A percentile compares a stretch with the other conserved stretches of the same genome.
phyloP scores from a whole-genome alignment of 2,888 invertebrate genomes.

The Epirrhoe tristata region DNA sequence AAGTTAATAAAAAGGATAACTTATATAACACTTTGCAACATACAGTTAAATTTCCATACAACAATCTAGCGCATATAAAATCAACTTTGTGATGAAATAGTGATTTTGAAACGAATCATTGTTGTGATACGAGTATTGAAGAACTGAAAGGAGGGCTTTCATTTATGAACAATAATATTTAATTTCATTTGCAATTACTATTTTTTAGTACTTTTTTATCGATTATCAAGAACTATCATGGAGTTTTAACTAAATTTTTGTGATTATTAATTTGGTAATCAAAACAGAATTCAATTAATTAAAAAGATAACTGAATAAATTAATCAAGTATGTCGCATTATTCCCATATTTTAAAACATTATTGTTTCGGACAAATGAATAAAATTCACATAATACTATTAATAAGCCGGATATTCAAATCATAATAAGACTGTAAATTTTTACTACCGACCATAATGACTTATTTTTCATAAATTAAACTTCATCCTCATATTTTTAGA shows the following conservation, averaged over 20 bases:
- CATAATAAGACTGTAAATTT: slow-evolving; percentile 29
- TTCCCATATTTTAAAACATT: background rate
- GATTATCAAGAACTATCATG: background rate
- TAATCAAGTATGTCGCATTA: background rate
- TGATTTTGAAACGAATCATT: slow-evolving; percentile 22
- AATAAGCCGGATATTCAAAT: slow-evolving; percentile 33
- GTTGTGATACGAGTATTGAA: slow-evolving; percentile 12
- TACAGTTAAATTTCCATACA: slow-evolving; percentile 13
- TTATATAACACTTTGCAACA: background rate
- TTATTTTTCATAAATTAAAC: slow-evolving; percentile 21
- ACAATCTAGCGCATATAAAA: slow-evolving; percentile 13
- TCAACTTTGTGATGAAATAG: slow-evolving; percentile 15
- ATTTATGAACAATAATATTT: too few relatives aligned
- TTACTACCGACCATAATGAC: slow-evolving; percentile 20
- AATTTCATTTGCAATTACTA: too few relatives aligned
- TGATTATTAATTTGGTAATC: background rate
- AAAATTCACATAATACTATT: slow-evolving; percentile 17
- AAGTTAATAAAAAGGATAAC: background rate
- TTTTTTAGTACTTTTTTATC: too few relatives aligned
- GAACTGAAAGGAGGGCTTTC: too few relatives aligned
- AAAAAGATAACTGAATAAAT: background rate
- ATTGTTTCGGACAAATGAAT: slow-evolving; percentile 9
- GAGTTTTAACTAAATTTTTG: too few relatives aligned
- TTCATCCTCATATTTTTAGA: slow-evolving; percentile 9
- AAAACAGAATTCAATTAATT: background rate